Evolutionary conservation across 1,140 invertebrate species (phyloP), one percentile per base, ranked within the genome.

Genomic region (Ceratitis capitata): DNA sequence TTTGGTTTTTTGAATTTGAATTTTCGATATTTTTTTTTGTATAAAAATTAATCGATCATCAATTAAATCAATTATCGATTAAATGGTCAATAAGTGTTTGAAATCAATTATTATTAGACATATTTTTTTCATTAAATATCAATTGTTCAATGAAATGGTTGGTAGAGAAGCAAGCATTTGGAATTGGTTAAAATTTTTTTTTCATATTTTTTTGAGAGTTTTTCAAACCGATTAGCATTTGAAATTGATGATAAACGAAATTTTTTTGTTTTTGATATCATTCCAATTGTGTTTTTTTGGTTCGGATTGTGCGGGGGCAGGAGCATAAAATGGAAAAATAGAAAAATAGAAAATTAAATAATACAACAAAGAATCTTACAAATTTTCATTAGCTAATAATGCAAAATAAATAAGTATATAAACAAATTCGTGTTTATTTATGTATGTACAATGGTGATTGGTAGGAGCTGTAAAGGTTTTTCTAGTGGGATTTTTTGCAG

Each of bases 1-100:
- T 85, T 98, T 97, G 93, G 97, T 97, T 97, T 93, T 45, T 45
- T 56, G 19, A 42, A 87, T 85, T 84, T 84, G 74, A 82, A 85
- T 82, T 85, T 86, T 86, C 32, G 19, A 86, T 35, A n/a, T 85
- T 42, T 69, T 69, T 64, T 29, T 86, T 86, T 23, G 56, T 86
- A 69, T 83, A 82, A 78, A 86, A 83, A 19, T 78, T 78, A 19
- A 45, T 69, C 16, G 64, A 39, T 69, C n/a, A 39, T 78, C 69
- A 78, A 78, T 85, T 88, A 84, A 45, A 69, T 86, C 45, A 82
- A 87, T 88, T 84, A 84, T 85, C 82, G 69, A 85, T 87, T 74
- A 42, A 51, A 69, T 39, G 12, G 16, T 74, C 74, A 82, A 49
- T 35, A 78, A 29, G 64, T 49, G 14, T 49, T n/a, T 47, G 26